Evolutionary conservation across 2,113 vertebrate species (phyloP), one percentile per base, ranked within the genome.

Genomic region (Bagarius yarrelli): DNA sequence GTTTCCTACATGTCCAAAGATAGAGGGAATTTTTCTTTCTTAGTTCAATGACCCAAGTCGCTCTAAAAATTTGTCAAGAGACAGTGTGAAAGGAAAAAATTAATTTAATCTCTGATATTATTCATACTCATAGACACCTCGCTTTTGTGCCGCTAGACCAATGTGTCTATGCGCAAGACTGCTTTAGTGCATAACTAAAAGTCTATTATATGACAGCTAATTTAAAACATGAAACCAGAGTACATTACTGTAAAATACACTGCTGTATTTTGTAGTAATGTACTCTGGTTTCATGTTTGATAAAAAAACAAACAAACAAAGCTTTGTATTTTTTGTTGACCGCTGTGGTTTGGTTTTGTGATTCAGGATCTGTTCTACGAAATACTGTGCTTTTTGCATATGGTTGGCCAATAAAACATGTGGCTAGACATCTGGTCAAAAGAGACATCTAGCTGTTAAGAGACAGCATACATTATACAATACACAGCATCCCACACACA

Each of bases 21-120:
- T 40, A 4, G 3, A 40, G 3, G 36, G 8, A 40, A 40, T 40
- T 40, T 40, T 40, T 40, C 36, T 40, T 40, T 40, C 36, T 40
- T 8, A 40, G 36, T 40, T 40, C 36, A 4, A 8, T 40, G 36
- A 40, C 36, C 18, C 53, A 63, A 53, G 56, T 76, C 30, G 1
- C 9, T 40, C 19, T 75, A 56, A 40, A 79, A 81, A 83, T 81
- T 69, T 78, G 79, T 78, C 61, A 71, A 32, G 64, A 30, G n/a
- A 85, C 44, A 82, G 80, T 76, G 71, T 56, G 53, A 85, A 47
- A 30, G 67, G 53, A 79, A 40, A 61, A 70, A 85, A 85, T 85
- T 80, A 79, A 53, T 82, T 82, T 75, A 52, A 63, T 79, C 76
- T 79, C 55, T 79, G 76, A 63, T 63, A 63, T 60, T 23, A 44